phyloP scores from a whole-genome alignment of 2,888 invertebrate genomes.

The Aphelenchoides bicaudatus region DNA sequence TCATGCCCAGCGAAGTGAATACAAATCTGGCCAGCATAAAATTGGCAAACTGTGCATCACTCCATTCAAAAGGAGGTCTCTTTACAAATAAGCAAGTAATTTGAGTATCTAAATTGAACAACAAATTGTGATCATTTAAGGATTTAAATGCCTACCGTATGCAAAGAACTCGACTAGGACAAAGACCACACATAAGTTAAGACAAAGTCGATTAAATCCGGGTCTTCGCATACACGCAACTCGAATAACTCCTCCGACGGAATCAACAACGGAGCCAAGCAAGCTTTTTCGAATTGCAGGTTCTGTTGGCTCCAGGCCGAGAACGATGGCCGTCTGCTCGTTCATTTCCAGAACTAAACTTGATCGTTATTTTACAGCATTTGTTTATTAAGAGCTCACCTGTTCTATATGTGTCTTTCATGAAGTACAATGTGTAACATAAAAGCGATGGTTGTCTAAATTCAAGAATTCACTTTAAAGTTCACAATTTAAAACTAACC shows the following conservation, averaged over 20 bases:
- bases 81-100: constrained; percentile 47
- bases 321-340: neutral
- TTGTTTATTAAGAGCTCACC: neutral
- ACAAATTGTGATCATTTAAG: constrained; percentile 9
- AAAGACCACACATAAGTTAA: constrained; percentile 44
- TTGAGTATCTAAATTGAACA: constrained; percentile 37
- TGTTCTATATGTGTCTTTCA: constrained; percentile 20
- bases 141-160: constrained; percentile 35
- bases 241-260: constrained; percentile 27
- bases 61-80: constrained; percentile 50
- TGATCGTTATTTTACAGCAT: too few relatives aligned
- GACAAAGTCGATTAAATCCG: constrained; percentile 51
- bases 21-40: constrained; percentile 34
- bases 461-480: too few relatives aligned
- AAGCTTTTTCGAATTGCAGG: neutral
- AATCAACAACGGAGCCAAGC: constrained; percentile 1
- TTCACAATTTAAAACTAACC: too few relatives aligned
- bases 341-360: constrained; percentile 3
- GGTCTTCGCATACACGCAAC: constrained; percentile 41
- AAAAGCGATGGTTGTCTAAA: constrained; percentile 37
- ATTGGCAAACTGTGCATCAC: constrained; percentile 44
- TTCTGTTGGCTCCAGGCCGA: neutral
- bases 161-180: constrained; percentile 53
- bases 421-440: constrained; percentile 39
- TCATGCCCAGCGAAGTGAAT: constrained; percentile 28